Evolutionary conservation across 2,797 vertebrate genomes (phyloP).

Genomic region (Apodemus agrarius): DNA sequence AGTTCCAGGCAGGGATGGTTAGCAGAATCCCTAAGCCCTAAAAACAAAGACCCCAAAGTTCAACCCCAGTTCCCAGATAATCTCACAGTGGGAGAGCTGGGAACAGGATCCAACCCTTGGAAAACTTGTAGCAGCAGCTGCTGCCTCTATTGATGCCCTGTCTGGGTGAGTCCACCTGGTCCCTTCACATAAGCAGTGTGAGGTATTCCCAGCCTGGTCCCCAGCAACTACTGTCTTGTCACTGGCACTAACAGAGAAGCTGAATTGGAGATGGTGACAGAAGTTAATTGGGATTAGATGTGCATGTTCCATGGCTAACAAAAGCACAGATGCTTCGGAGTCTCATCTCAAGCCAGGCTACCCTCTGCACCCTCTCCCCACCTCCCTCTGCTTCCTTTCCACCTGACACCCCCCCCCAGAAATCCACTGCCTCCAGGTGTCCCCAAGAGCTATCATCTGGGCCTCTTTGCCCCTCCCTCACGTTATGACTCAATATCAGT

Average conservation of each 20-base stretch:
- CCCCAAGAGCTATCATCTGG: conserved; percentile 54
- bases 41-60: neutral
- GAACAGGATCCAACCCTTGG: neutral
- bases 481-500: conserved; percentile 68
- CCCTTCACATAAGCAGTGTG: neutral
- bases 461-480: conserved; percentile 49
- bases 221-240: conserved; percentile 26
- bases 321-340: neutral
- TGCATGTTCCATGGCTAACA: neutral
- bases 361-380: neutral
- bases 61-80: neutral
- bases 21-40: neutral
- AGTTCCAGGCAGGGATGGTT: neutral
- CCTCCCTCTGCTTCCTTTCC: neutral
- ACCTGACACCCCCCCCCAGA: too few relatives aligned
- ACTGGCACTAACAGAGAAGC: conserved; percentile 27
- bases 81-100: neutral
- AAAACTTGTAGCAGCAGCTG: neutral
- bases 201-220: neutral
- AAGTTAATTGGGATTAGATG: conserved; percentile 53
- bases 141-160: neutral
- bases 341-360: neutral
- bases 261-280: conserved; percentile 64
- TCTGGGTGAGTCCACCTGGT: neutral
- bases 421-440: neutral